Evolutionary conservation across 2,113 vertebrate species (phyloP), one percentile per base, ranked within the genome.

Genomic region (Odontesthes bonariensis): DNA sequence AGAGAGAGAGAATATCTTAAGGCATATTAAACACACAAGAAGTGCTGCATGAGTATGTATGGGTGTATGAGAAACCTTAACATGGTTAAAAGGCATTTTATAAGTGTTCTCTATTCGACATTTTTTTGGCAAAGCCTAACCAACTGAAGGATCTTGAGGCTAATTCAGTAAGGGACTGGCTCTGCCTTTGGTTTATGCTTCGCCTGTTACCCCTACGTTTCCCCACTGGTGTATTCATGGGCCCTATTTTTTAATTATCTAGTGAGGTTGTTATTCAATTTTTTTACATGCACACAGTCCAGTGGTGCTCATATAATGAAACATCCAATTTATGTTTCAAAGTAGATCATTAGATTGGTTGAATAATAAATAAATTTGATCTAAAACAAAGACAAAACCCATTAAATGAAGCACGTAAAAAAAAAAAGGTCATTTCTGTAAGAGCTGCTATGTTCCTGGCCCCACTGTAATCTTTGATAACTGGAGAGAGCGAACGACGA

Each of bases 161-260:
- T n/a, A 57, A 8, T 52, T 72, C 62, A 78, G 57, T 77, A 79
- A 79, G 14, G 19, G 35, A 40, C 58, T 62, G 22, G 20, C 23
- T 1, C 19, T 47, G 23, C 52, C 1, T 47, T 77, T 74, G 35
- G 68, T 63, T 38, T 14, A 12, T 9, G 10, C 38, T 49, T 32
- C 35, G 49, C 27, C 3, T 65, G 23, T 75, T 31, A 51, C 6
- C n/a, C 23, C 54, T 31, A 35, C 53, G 19, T 22, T 54, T 47
- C 52, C 3, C 51, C 33, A 33, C 6, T 69, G 23, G 17, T 13
- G 9, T 19, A 54, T 40, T 23, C 14, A 11, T 20, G 17, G 12
- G 11, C 5, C 11, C 10, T n/a, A 38, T 61, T 57, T 61, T 17
- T 33, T 49, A 16, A 17, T 49, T n/a, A 49, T 4, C 19, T 6